Base-by-base conservation (phyloP, 2,113 vertebrate species). In the Percopsis transmontana region DNA sequence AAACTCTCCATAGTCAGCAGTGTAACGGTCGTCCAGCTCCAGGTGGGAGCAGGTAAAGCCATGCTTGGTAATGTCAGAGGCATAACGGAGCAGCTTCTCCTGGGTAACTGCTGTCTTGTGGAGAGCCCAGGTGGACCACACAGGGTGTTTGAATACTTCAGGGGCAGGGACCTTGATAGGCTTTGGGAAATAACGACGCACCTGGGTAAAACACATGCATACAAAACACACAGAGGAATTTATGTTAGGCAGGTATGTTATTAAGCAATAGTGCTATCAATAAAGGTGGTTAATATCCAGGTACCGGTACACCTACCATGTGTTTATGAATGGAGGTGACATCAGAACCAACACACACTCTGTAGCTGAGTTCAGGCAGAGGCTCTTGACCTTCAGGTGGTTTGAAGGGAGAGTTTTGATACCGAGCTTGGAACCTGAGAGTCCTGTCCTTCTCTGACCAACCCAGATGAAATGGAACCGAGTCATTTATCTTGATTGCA, bases 391-490 rank as follows among this genome's bases (percentile, higher is more conserved):
- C 94, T 0, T 76, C 81, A 0, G 90, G 81, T 0, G 94, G 92
- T 73, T 93, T 96, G 83, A 94, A 98, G 1, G 96, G 94, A 0
- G 95, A 96, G 76, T 96, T 69, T 61, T 92, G 84, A 80, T 96
- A 98, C 45, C 94, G 90, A 0, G 96, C 95, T 85, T 96, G 94
- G 72, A 99, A 94, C 80, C 93, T 84, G 44, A 98, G 87, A 0
- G 91, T 58, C 19, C 88, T 91, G 76, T 95, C 89, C 0, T 90
- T 92, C 83, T 94, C 87, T 0, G 97, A 97, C 95, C 95, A 99
- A 68, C 97, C 97, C 72, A 99, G 85, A 81, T 98, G 95, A 87
- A 99, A 97, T 6, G 97, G 96, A 38, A 99, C 97, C 0, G 96
- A 98, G 79, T 96, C 94, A 0, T 96, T 98, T 57, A 99, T 96